These are phyloP conservation scores for Callinectes sapidus DNA, from an alignment of 2,888 invertebrate genomes.

Conservation along the genomic window DNA sequence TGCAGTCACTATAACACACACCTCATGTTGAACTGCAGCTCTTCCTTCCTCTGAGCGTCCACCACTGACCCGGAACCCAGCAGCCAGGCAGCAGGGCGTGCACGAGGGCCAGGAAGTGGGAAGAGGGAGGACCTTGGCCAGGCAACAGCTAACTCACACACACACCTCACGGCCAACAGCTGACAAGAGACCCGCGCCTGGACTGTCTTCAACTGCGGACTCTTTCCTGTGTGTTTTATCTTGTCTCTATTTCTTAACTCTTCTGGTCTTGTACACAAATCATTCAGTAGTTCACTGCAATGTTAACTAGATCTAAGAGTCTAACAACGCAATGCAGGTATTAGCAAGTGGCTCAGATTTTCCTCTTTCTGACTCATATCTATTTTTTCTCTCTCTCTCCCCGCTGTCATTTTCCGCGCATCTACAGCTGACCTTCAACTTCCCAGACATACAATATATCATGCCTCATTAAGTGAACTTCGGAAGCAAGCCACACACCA, in stretches of 20 bases:
- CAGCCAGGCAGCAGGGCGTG: no score
- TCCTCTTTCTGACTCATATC: no score
- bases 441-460: no score
- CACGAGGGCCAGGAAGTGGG: not conserved
- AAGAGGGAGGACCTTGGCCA: not conserved
- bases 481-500: no score
- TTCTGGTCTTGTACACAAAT: not conserved
- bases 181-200: not conserved
- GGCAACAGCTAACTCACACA: not conserved
- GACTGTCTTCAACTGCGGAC: not conserved
- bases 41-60: not conserved
- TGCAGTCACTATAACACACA: slow-evolving; percentile 2
- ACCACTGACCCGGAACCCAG: not conserved
- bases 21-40: slow-evolving; percentile 1
- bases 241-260: not conserved
- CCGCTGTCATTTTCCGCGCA: no score
- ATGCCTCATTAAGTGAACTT: no score
- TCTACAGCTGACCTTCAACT: no score
- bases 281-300: not conserved
- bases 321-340: no score
- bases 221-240: not conserved
- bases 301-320: no score
- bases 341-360: no score
- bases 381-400: no score
- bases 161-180: slow-evolving; percentile 5